phyloP scores from a whole-genome alignment of 2,797 vertebrate species.

The Siniperca undulata region DNA sequence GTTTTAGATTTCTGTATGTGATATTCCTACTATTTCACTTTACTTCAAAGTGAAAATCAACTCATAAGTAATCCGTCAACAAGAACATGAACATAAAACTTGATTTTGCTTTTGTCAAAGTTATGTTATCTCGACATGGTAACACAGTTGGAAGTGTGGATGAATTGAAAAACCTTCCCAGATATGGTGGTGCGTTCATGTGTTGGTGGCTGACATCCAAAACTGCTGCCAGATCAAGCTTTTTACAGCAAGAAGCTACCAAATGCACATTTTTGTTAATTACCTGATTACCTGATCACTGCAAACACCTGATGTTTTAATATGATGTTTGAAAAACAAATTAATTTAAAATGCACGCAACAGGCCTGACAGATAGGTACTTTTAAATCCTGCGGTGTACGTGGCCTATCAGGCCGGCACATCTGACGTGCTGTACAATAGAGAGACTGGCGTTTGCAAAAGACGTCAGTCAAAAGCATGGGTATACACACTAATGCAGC shows the following conservation, averaged over 20 bases:
- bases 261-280: neutral
- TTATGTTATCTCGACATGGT: neutral
- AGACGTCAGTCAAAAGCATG: conserved; percentile 47
- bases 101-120: neutral
- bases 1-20: neutral
- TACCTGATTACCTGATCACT: neutral
- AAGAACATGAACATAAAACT: neutral
- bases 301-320: conserved; percentile 4
- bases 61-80: neutral
- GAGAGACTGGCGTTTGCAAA: conserved; percentile 54
- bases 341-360: neutral
- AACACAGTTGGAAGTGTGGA: neutral
- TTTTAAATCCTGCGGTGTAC: neutral
- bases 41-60: neutral
- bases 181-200: neutral
- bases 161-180: neutral
- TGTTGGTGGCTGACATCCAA: neutral
- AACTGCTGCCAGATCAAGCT: neutral
- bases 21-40: neutral
- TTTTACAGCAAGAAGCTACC: neutral
- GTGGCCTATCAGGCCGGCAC: conserved; percentile 2
- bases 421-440: conserved; percentile 30
- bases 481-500: conserved; percentile 34
- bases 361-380: neutral
- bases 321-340: conserved; percentile 10